Conservation (phyloP, 2,797 vertebrate genomes). For the Pangasius sanitwongsei region DNA sequence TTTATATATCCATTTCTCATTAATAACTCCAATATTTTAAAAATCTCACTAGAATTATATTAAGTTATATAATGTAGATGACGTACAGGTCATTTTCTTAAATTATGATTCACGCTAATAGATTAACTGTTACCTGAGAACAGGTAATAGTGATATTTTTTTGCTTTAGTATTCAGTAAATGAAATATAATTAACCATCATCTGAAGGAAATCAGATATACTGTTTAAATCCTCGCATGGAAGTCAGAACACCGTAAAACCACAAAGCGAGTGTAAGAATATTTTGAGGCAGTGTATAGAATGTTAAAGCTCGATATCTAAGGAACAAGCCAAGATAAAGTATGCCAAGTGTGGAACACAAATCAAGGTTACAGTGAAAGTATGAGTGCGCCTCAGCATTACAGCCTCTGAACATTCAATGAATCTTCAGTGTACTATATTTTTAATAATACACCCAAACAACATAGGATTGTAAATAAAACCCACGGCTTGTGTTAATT, state of each 20-base stretch:
- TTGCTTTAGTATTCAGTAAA: not conserved
- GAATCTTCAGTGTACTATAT: not conserved
- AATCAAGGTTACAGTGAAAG: not conserved
- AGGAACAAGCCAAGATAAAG: not conserved
- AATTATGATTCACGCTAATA: not conserved
- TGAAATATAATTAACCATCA: not conserved
- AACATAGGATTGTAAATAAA: not conserved
- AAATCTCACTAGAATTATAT: not conserved
- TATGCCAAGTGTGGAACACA: not conserved
- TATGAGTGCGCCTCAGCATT: not conserved
- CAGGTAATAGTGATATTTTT: not conserved
- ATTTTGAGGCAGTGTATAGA: not conserved
- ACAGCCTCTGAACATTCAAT: not conserved
- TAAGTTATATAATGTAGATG: not conserved
- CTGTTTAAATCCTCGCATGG: not conserved
- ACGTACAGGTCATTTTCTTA: not conserved
- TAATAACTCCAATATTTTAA: not conserved
- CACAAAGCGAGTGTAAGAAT: not conserved
- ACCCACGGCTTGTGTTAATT: not conserved
- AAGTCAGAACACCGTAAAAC: not conserved
- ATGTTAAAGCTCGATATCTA: not conserved
- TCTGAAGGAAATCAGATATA: not conserved
- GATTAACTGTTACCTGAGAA: not conserved
- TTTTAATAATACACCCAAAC: not conserved
- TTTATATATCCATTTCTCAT: not conserved